Percentiles rank a stretch among this genome's conserved stretches.
These are phyloP conservation scores for Sebastes taczanowskii DNA, from an alignment of 2,797 vertebrate species.

Conservation along the genomic window DNA sequence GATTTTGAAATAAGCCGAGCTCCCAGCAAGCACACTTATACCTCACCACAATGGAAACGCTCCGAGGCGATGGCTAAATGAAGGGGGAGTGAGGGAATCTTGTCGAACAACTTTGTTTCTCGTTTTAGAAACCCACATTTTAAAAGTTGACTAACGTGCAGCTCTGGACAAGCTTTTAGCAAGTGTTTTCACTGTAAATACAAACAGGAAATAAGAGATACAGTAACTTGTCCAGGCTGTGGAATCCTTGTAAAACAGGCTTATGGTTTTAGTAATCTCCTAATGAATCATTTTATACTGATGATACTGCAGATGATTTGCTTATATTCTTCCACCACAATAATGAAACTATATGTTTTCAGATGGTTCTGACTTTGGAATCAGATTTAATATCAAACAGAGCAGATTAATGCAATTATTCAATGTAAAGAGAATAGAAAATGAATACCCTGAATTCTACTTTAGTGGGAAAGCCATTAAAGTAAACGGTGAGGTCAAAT, in stretches of 20 bases:
- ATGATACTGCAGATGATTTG: background rate
- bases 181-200: background rate
- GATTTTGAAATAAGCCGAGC: slow-evolving; percentile 68
- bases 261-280: background rate
- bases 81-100: background rate
- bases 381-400: background rate
- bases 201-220: background rate
- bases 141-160: background rate
- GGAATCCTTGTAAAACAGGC: background rate
- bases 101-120: slow-evolving; percentile 14
- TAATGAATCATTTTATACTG: background rate
- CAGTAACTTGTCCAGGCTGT: background rate
- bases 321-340: background rate
- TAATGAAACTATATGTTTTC: background rate
- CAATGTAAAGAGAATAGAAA: background rate
- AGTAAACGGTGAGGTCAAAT: background rate
- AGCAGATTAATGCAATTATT: background rate
- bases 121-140: slow-evolving; percentile 2
- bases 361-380: background rate
- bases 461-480: background rate
- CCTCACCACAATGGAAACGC: slow-evolving; percentile 20
- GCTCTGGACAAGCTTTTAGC: background rate
- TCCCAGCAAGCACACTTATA: slow-evolving; percentile 40
- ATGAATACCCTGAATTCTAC: background rate
- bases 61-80: slow-evolving; percentile 9